Conservation (phyloP, 2,797 vertebrate genomes). For the Vireo griseus region DNA sequence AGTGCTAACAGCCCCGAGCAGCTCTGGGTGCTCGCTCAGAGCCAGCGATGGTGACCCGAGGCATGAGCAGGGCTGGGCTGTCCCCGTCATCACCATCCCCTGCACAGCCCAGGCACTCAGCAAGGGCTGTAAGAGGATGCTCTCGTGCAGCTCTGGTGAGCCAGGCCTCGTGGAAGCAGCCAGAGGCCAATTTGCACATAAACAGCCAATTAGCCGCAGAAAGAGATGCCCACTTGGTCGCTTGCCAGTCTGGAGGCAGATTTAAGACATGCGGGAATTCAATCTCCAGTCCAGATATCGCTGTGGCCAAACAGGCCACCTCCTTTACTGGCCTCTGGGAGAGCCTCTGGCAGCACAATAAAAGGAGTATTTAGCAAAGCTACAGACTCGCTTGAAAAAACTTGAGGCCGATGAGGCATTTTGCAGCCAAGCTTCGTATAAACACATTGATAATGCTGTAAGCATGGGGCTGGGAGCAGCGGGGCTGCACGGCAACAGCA, state of each 20-base stretch:
- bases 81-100: accelerated
- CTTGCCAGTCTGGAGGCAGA: conserved; percentile 34
- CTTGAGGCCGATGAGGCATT: background rate
- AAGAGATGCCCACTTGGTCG: background rate
- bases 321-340: background rate
- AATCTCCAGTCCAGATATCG: background rate
- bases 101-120: background rate
- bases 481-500: background rate
- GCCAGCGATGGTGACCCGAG: background rate
- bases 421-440: conserved; percentile 33
- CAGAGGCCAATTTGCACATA: background rate
- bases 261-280: background rate
- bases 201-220: background rate
- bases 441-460: conserved; percentile 29
- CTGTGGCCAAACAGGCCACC: conserved; percentile 20
- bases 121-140: accelerated
- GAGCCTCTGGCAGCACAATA: conserved; percentile 39
- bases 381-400: background rate
- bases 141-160: background rate
- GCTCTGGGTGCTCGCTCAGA: background rate
- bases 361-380: conserved; percentile 37
- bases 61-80: background rate
- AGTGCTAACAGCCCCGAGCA: background rate
- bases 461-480: background rate
- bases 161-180: background rate